These are phyloP conservation scores for Cotesia typhae DNA, from an alignment of 1,140 invertebrate genomes.

Conservation along the genomic window DNA sequence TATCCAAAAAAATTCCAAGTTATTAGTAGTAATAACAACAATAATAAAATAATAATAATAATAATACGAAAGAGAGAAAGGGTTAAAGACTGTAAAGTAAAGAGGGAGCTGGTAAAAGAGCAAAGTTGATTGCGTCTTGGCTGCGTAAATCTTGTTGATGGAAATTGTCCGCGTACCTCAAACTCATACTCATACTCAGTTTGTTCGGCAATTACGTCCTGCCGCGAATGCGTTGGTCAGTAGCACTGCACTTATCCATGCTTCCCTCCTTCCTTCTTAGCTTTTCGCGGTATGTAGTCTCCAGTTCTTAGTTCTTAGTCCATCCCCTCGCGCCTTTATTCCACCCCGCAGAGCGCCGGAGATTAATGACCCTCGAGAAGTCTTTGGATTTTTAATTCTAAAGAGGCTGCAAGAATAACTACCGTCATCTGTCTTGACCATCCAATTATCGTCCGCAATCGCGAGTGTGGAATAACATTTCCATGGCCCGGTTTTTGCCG, in stretches of 20 bases:
- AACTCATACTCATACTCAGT: conserved; percentile 42
- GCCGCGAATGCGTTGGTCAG: conserved; percentile 55
- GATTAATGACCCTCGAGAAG: conserved; percentile 54
- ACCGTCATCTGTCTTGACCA: conserved; percentile 61
- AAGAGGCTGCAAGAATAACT: conserved; percentile 62
- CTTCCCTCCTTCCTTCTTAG: background rate
- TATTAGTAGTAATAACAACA: no score
- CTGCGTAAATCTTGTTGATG: conserved; percentile 60
- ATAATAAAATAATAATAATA: conserved; percentile 27
- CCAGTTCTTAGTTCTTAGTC: conserved; percentile 20
- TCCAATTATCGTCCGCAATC: conserved; percentile 54
- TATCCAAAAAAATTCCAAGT: no score
- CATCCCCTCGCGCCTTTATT: conserved; percentile 35
- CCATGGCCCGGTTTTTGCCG: background rate
- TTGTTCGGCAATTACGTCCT: conserved; percentile 57
- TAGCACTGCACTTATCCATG: conserved; percentile 43
- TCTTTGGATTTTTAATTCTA: conserved; percentile 62
- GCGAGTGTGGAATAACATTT: background rate
- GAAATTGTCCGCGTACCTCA: conserved; percentile 57
- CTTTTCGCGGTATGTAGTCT: conserved; percentile 21
- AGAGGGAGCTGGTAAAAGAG: conserved; percentile 33
- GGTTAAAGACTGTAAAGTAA: conserved; percentile 32
- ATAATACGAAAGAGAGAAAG: conserved; percentile 17
- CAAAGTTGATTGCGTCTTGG: conserved; percentile 54
- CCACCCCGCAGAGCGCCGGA: conserved; percentile 42